A percentile compares a stretch with the other conserved stretches of the same genome.
These are phyloP conservation scores for Tipula unca DNA, from an alignment of 2,888 invertebrate species.

Conservation along the genomic window DNA sequence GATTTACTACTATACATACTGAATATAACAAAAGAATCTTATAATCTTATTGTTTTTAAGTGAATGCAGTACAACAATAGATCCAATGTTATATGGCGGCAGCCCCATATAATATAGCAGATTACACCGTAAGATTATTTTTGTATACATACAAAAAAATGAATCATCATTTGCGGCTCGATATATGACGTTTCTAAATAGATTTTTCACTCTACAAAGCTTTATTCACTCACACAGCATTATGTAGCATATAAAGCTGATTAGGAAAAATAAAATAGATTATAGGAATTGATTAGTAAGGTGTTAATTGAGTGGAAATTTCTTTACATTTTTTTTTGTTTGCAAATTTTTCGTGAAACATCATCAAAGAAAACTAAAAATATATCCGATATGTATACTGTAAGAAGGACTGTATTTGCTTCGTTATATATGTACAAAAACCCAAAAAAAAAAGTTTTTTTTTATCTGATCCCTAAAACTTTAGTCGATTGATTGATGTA, in stretches of 20 bases:
- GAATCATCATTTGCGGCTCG: neutral
- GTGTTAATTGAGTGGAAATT: conserved; percentile 8
- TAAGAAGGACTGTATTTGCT: neutral
- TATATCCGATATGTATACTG: neutral
- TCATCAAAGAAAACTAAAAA: conserved; percentile 8
- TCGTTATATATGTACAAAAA: neutral
- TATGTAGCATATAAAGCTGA: neutral
- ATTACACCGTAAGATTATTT: neutral
- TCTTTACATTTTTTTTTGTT: neutral
- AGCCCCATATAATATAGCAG: neutral
- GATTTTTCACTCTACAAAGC: neutral
- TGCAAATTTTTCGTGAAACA: neutral
- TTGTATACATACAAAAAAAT: no score
- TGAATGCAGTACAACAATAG: neutral
- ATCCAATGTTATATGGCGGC: neutral
- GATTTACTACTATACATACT: neutral
- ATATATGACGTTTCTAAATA: neutral
- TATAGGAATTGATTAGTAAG: neutral
- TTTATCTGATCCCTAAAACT: conserved; percentile 8
- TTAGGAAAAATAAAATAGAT: neutral
- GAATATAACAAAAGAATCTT: neutral
- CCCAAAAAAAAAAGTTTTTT: neutral
- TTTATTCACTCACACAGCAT: neutral
- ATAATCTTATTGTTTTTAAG: neutral
- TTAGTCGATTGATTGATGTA: conserved; percentile 4